phyloP scores from a whole-genome alignment of 1,140 invertebrate genomes.

The Neodiprion pinetum region DNA sequence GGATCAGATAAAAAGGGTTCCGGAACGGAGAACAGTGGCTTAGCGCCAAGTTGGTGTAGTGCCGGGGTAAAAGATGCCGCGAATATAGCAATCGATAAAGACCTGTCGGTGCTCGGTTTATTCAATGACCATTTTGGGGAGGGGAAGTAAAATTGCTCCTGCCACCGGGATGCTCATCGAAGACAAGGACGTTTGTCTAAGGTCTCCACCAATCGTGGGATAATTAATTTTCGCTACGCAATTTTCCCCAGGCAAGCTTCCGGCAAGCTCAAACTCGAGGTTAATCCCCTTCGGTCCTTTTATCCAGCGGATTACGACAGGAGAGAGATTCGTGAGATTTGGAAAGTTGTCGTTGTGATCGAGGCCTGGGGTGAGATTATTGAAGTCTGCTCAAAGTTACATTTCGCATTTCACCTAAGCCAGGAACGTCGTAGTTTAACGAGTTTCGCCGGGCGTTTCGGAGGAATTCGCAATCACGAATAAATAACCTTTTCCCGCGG shows the following conservation, averaged over 20 bases:
- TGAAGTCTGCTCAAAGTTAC: background rate
- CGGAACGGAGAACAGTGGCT: background rate
- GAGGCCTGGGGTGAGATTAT: background rate
- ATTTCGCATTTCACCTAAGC: background rate
- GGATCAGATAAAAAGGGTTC: background rate
- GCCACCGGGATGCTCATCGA: too few species aligned
- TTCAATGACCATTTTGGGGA: background rate
- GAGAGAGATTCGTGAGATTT: too few species aligned
- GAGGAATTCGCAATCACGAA: conserved; percentile 4
- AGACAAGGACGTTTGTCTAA: background rate
- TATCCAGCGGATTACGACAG: background rate
- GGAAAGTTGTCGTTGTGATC: background rate
- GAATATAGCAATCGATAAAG: background rate
- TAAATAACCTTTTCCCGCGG: background rate
- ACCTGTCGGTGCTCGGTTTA: conserved; percentile 1
- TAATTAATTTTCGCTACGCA: background rate
- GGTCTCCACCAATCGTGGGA: background rate
- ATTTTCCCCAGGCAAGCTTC: background rate
- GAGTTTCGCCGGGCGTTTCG: background rate
- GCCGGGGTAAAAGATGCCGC: background rate
- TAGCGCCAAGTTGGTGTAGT: background rate
- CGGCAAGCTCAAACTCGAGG: too few species aligned
- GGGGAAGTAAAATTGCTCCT: too few species aligned
- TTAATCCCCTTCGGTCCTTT: background rate
- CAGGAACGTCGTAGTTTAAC: background rate